phyloP scores from a whole-genome alignment of 2,797 vertebrate species.

The Phyllotis vaccarum region DNA sequence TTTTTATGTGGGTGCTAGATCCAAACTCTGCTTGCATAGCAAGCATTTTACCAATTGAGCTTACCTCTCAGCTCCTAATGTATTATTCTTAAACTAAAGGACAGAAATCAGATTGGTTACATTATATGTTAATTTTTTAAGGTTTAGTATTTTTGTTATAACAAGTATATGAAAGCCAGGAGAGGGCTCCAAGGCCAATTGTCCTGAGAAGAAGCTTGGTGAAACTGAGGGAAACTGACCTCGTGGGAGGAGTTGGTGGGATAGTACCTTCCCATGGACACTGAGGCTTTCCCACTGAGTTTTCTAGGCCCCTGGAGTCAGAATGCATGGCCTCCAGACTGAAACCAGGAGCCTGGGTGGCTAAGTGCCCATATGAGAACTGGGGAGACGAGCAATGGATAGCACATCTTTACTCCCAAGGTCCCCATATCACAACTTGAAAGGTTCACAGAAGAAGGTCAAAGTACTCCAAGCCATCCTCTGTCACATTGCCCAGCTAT shows the following conservation, averaged over 20 bases:
- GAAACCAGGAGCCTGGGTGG: background rate
- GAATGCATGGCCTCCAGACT: background rate
- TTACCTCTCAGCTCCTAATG: background rate
- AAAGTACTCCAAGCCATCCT: background rate
- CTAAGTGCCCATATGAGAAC: background rate
- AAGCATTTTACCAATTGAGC: background rate
- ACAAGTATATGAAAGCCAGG: background rate
- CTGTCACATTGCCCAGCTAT: background rate
- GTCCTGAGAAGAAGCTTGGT: background rate
- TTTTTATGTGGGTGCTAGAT: background rate
- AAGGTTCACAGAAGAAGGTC: background rate
- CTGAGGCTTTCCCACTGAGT: background rate
- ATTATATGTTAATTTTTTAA: background rate
- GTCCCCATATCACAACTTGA: background rate
- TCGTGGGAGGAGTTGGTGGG: rapidly evolving
- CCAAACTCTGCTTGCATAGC: background rate
- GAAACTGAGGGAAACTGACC: background rate
- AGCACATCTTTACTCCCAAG: rapidly evolving
- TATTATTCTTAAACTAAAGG: background rate
- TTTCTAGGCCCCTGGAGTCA: background rate
- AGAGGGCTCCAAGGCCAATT: background rate
- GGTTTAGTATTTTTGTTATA: background rate
- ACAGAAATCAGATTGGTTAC: background rate
- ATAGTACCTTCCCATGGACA: background rate
- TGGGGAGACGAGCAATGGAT: rapidly evolving